phyloP scores from a whole-genome alignment of 2,888 invertebrate genomes.

The Chalcosyrphus nemorum region DNA sequence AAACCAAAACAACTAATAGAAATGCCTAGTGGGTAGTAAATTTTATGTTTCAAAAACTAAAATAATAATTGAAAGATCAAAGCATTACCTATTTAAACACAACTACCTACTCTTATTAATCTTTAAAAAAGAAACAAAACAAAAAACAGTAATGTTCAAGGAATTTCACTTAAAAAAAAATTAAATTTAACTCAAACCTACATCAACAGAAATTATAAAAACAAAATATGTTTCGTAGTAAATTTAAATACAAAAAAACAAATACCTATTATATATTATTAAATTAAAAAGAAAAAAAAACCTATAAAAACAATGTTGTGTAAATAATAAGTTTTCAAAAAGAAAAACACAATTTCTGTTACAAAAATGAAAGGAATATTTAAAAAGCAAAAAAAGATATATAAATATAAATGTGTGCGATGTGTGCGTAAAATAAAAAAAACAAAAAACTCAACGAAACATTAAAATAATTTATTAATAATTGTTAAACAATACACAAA shows the following conservation, averaged over 20 bases:
- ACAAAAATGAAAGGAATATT: slow-evolving; percentile 28
- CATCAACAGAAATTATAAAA: slow-evolving; percentile 77
- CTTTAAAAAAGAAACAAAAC: slow-evolving; percentile 11
- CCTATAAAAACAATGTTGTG: slow-evolving; percentile 43
- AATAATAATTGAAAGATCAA: slow-evolving; percentile 40
- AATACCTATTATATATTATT: slow-evolving; percentile 63
- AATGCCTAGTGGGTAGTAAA: slow-evolving; percentile 72
- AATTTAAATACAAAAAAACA: slow-evolving; percentile 75
- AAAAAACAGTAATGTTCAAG: slow-evolving; percentile 54
- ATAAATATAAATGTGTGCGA: slow-evolving; percentile 29
- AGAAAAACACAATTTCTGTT: slow-evolving; percentile 38
- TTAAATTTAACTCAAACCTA: slow-evolving; percentile 75
- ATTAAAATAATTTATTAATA: slow-evolving; percentile 20
- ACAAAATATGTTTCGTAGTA: slow-evolving; percentile 76
- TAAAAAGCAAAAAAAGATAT: slow-evolving; percentile 5
- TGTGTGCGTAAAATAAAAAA: slow-evolving; percentile 7
- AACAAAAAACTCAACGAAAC: slow-evolving; percentile 22
- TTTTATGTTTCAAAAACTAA: slow-evolving; percentile 40
- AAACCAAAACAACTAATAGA: slow-evolving; percentile 48
- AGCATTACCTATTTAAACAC: slow-evolving; percentile 60
- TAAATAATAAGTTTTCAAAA: slow-evolving; percentile 59
- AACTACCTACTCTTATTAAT: slow-evolving; percentile 61
- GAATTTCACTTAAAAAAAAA: slow-evolving; percentile 72
- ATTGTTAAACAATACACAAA: slow-evolving; percentile 10
- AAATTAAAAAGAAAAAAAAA: slow-evolving; percentile 29